Evolutionary conservation across 2,888 invertebrate genomes (phyloP), one percentile per base, ranked within the genome.

Genomic region (Notodonta dromedarius): DNA sequence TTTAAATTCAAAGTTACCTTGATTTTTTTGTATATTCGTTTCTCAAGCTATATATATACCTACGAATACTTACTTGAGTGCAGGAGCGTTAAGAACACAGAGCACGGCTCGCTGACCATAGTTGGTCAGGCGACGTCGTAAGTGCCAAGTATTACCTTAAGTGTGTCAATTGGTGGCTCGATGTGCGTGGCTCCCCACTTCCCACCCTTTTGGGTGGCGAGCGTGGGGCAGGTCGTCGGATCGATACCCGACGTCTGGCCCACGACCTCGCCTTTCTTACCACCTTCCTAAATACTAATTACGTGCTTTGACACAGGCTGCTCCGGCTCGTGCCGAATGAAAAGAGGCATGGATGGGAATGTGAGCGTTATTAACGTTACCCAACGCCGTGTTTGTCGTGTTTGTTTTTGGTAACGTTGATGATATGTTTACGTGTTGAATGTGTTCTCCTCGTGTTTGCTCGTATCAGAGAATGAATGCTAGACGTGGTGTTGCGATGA

Each of bases 241-340:
- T 95, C 95, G 95, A 95, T 95, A 95, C 94, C 92, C 94, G 94
- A 94, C 94, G 95, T 95, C 94, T 95, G 94, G 94, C 92, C 91
- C 90, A 88, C 92, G 91, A 92, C 92, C 93, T 92, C 92, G 86
- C 91, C 89, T 91, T 93, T 92, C 93, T 93, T 93, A 92, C 93
- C 92, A 93, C 93, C 93, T 93, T 93, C 93, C 93, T 93, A 93
- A 93, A 93, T 93, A 93, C 93, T 93, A 93, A 93, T 93, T 93
- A 93, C 93, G 91, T 90, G 92, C 93, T 93, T 93, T 93, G 93
- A 93, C 93, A 93, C 90, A 89, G 89, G 84, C 88, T 89, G 91
- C 87, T 87, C 88, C 83, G 79, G 83, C 85, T 86, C 82, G 84
- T 82, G 83, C 86, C 87, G 88, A 87, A 89, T 93, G 91, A 92